phyloP scores from a whole-genome alignment of 2,797 vertebrate genomes.

The Sebastes itinus region DNA sequence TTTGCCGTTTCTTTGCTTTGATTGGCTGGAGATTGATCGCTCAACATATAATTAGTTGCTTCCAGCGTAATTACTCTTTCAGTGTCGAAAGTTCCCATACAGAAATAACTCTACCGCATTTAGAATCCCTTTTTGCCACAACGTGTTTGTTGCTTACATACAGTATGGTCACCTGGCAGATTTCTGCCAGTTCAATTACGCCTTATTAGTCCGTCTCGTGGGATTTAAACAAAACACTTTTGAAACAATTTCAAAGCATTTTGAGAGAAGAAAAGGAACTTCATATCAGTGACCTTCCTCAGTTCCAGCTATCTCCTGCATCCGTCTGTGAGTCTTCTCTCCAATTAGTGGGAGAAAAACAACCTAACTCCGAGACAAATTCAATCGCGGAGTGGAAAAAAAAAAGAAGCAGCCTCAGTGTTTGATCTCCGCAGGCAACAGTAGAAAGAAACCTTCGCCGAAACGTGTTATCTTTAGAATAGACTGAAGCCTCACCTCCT shows the following conservation, averaged over 20 bases:
- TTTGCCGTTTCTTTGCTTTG: conserved; percentile 33
- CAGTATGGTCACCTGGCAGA: conserved; percentile 67
- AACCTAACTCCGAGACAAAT: conserved; percentile 66
- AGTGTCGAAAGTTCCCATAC: conserved; percentile 57
- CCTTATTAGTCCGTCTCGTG: conserved; percentile 30
- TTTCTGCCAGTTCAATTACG: conserved; percentile 34
- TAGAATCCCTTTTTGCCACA: conserved; percentile 54
- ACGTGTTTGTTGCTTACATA: conserved; percentile 32
- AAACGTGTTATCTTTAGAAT: conserved; percentile 67
- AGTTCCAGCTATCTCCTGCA: conserved; percentile 52
- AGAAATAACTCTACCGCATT: conserved; percentile 68
- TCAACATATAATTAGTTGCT: conserved; percentile 66
- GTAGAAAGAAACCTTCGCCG: conserved; percentile 52
- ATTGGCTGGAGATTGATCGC: conserved; percentile 61
- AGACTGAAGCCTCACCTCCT: conserved; percentile 64
- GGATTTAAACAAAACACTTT: conserved; percentile 55
- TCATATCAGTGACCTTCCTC: conserved; percentile 65
- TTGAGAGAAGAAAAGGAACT: conserved; percentile 40
- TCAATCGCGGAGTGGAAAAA: conserved; percentile 43
- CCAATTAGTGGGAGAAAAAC: conserved; percentile 82
- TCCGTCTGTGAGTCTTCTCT: conserved; percentile 63
- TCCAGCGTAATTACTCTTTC: conserved; percentile 58
- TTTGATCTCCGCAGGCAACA: conserved; percentile 70
- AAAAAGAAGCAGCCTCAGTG: conserved; percentile 22
- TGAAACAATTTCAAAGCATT: conserved; percentile 65